Evolutionary conservation across 1,140 invertebrate species (phyloP).

Genomic region (Pemphigus obesinymphae): DNA sequence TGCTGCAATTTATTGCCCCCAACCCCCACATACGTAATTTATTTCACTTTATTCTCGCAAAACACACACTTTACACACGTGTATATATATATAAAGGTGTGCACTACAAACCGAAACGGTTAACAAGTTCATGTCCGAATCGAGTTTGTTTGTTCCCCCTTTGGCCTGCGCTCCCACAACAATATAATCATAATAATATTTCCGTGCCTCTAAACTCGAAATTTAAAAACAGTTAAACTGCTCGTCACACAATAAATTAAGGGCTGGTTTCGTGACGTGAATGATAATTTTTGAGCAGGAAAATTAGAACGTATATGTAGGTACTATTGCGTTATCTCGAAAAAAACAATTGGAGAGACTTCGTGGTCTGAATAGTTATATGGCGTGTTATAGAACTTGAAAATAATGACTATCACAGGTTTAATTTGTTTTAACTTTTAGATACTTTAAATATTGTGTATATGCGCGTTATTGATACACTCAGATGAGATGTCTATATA

Average conservation of each 20-base stretch:
- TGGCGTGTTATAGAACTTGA: no score
- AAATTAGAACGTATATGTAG: not conserved
- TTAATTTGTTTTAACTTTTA: no score
- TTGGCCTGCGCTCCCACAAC: not conserved
- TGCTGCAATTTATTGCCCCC: slow-evolving; percentile 5
- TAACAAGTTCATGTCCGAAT: not conserved
- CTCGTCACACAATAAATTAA: not conserved
- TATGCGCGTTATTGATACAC: no score
- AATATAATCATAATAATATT: not conserved
- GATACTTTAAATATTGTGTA: no score
- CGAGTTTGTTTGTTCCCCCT: not conserved
- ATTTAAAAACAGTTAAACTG: not conserved
- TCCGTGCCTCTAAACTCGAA: not conserved
- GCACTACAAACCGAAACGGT: not conserved
- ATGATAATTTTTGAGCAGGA: not conserved
- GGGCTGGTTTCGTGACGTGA: not conserved
- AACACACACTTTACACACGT: not conserved
- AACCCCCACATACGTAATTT: not conserved
- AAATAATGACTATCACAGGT: no score
- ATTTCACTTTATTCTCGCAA: slow-evolving; percentile 16
- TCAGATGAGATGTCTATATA: no score
- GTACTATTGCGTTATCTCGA: no score
- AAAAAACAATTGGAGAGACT: no score
- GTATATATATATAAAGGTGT: not conserved
- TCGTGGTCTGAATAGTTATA: no score